Evolutionary conservation across 35 echinoderm and acorn worm genomes (phyloP).

Genomic region (Lytechinus variegatus): DNA sequence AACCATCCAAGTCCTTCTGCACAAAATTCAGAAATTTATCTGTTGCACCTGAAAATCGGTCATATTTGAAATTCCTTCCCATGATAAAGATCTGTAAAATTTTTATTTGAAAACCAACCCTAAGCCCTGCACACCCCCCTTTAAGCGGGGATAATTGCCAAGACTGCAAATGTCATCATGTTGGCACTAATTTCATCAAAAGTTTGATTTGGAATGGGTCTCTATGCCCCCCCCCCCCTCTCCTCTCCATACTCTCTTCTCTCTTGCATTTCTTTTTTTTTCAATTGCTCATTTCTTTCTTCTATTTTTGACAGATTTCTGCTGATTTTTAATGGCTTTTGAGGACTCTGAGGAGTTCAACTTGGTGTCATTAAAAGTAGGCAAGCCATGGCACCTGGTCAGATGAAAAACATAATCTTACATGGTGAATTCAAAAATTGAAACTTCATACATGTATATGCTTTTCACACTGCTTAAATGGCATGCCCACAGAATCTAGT

Average conservation of each 20-base stretch:
- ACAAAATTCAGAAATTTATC: no score
- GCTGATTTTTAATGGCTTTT: background rate
- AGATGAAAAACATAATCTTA: no score
- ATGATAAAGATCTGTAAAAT: background rate
- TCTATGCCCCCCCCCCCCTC: background rate
- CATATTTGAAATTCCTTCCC: background rate
- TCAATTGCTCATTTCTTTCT: background rate
- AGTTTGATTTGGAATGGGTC: background rate
- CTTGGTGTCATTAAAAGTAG: background rate
- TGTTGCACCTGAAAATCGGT: background rate
- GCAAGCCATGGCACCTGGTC: background rate
- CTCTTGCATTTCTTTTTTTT: background rate
- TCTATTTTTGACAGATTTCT: background rate
- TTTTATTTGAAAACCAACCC: background rate
- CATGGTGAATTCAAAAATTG: no score
- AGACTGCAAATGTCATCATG: background rate
- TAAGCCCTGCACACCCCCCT: background rate
- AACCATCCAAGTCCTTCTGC: no score
- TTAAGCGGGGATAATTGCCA: background rate
- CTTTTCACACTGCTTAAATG: no score
- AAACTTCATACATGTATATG: no score
- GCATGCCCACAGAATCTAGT: no score
- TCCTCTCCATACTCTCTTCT: constrained; percentile 16
- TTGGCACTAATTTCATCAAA: constrained; percentile 4
- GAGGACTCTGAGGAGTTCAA: background rate